Evolutionary conservation across 2,888 invertebrate genomes (phyloP), one percentile per base, ranked within the genome.

Genomic region (Nomada fabriciana): DNA sequence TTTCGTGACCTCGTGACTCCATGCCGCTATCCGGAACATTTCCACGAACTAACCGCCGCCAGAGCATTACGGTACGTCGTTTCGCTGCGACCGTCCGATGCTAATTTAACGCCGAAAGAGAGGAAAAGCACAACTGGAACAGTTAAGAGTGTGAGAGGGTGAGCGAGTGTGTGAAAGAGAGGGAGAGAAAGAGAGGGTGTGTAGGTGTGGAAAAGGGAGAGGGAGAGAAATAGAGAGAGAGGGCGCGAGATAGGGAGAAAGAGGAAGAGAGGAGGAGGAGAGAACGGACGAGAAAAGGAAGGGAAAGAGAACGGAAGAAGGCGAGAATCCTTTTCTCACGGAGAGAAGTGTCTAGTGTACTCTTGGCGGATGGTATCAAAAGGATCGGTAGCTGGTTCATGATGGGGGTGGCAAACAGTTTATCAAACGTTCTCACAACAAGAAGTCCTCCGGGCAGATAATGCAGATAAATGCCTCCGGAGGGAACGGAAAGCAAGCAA

Each of bases 381-480:
- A 80, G 60, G 67, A 69, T 63, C 75, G 69, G 81, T 81, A 76
- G 55, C 71, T 71, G 25, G 71, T 57, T 53, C 72, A 75, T 36
- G 71, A 82, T 82, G 82, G 76, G 82, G 82, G 76, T 76, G 76
- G 71, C 52, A 59, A 82, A 57, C 76, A 65, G 71, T 76, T 76
- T 68, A 68, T 61, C 82, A 43, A 63, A 68, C 57, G 67, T 63
- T 68, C 71, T 72, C 71, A 50, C 57, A 25, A 59, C 67, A 53
- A 82, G 61, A 75, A 82, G 42, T 81, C 82, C 71, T 52, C 68
- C 76, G 76, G 71, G 57, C 71, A 76, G 82, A 76, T 82, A 82
- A 76, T 82, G 82, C 82, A 61, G 71, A 82, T 82, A 82, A 81
- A 81, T 67, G 82, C 55, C 57, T 64, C 71, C 71, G 82, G 61